Conservation (phyloP, 2,797 vertebrate species). For the Catamblyrhynchus diadema region DNA sequence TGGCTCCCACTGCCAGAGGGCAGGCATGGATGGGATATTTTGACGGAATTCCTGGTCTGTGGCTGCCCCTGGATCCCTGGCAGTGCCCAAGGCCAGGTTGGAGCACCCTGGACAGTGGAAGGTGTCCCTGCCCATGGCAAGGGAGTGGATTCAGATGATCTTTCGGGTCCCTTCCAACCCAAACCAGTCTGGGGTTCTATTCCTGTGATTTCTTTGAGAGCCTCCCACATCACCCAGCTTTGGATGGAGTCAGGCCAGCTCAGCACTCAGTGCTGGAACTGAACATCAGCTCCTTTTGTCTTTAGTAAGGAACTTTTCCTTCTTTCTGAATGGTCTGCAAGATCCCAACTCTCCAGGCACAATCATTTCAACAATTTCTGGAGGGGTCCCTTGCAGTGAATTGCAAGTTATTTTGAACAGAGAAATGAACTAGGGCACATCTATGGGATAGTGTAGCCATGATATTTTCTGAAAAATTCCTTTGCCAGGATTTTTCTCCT, state of each 20-base stretch:
- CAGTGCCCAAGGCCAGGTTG: rapidly evolving
- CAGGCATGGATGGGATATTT: background rate
- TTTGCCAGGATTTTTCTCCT: no score
- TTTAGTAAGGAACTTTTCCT: background rate
- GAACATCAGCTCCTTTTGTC: background rate
- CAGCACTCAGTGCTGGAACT: background rate
- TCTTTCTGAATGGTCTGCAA: background rate
- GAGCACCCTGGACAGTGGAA: rapidly evolving
- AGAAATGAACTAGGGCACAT: background rate
- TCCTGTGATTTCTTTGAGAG: background rate
- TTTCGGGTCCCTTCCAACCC: background rate
- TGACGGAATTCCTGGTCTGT: background rate
- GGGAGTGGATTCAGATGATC: no score
- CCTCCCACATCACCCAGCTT: background rate
- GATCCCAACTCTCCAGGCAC: background rate
- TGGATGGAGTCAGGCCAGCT: background rate
- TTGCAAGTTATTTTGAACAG: background rate
- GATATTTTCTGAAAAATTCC: no score
- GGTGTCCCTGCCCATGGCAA: background rate
- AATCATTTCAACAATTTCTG: background rate
- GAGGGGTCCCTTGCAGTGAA: background rate
- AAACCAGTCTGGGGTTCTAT: background rate
- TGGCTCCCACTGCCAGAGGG: background rate
- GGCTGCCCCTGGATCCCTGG: background rate
- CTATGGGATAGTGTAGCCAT: background rate